Percentiles rank a stretch among this genome's conserved stretches.
Conservation (phyloP, 1,140 invertebrate genomes). For the Drosophila santomea region DNA sequence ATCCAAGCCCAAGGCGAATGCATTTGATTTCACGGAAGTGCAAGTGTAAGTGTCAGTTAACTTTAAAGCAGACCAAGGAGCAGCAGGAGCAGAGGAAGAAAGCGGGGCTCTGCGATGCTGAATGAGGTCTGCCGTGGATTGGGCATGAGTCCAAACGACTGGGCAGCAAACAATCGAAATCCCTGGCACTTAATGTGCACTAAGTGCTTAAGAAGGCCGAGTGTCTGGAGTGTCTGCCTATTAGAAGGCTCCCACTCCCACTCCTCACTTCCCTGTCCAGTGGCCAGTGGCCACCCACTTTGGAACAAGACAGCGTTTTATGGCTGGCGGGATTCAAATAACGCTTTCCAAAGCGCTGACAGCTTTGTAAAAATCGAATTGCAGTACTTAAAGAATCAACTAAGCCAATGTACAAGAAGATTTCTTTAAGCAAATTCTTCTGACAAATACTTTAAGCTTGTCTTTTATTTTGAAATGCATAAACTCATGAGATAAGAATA, state of each 20-base stretch:
- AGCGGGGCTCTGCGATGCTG: slow-evolving; percentile 6
- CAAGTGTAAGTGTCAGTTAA: slow-evolving; percentile 64
- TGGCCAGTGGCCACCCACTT: slow-evolving; percentile 3
- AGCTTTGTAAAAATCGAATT: no score
- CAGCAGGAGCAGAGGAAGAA: slow-evolving; percentile 10
- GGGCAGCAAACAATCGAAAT: slow-evolving; percentile 41
- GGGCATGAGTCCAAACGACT: slow-evolving; percentile 49
- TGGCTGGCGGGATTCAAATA: not conserved
- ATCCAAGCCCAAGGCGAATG: slow-evolving; percentile 29
- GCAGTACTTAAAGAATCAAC: no score
- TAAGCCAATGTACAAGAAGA: no score
- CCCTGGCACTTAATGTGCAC: slow-evolving; percentile 63
- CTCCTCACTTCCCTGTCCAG: not conserved
- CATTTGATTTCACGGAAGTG: slow-evolving; percentile 56
- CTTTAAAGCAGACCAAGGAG: slow-evolving; percentile 24
- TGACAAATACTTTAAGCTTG: no score
- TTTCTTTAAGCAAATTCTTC: no score
- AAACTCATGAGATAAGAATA: no score
- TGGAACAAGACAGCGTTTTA: not conserved
- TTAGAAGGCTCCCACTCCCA: slow-evolving; percentile 25
- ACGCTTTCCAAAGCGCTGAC: not conserved
- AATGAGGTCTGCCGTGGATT: slow-evolving; percentile 28
- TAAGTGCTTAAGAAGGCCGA: slow-evolving; percentile 61
- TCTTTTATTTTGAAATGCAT: no score
- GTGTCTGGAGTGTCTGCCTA: slow-evolving; percentile 37